Evolutionary conservation across 2,888 invertebrate genomes (phyloP).

Genomic region (Harpalus rufipes): DNA sequence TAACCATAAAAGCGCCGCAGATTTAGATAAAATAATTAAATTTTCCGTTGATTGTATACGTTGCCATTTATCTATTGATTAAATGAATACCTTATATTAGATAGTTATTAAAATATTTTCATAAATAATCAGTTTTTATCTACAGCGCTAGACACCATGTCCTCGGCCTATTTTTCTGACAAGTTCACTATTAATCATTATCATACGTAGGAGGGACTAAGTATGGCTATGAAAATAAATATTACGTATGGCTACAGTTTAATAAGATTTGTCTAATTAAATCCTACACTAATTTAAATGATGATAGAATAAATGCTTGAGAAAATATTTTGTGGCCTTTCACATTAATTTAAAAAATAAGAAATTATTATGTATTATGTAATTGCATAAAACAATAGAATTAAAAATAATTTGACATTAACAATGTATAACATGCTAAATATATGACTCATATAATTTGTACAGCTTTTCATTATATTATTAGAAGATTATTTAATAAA

Average conservation of each 20-base stretch:
- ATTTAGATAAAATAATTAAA: constrained; percentile 10
- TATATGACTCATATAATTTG: not conserved
- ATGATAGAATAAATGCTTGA: not conserved
- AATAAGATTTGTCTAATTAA: not conserved
- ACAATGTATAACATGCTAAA: not conserved
- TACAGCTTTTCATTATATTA: too few relatives aligned
- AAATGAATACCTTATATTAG: constrained; percentile 7
- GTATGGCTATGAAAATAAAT: not conserved
- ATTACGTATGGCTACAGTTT: not conserved
- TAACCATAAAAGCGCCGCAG: not conserved
- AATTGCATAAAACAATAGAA: not conserved
- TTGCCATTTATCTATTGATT: constrained; percentile 13
- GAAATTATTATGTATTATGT: not conserved
- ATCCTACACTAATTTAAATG: not conserved
- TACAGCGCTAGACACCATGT: not conserved
- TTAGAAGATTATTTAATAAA: too few relatives aligned
- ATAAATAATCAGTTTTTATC: constrained; percentile 14
- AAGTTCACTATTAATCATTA: not conserved
- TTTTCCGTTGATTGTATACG: not conserved
- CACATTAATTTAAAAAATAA: not conserved
- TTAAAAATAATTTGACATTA: not conserved
- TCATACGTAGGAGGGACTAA: not conserved
- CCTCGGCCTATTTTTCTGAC: constrained; percentile 22
- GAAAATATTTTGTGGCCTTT: not conserved
- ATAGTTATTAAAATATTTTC: not conserved